Evolutionary conservation across 2,797 vertebrate species (phyloP).

Genomic region (Apodemus agrarius): DNA sequence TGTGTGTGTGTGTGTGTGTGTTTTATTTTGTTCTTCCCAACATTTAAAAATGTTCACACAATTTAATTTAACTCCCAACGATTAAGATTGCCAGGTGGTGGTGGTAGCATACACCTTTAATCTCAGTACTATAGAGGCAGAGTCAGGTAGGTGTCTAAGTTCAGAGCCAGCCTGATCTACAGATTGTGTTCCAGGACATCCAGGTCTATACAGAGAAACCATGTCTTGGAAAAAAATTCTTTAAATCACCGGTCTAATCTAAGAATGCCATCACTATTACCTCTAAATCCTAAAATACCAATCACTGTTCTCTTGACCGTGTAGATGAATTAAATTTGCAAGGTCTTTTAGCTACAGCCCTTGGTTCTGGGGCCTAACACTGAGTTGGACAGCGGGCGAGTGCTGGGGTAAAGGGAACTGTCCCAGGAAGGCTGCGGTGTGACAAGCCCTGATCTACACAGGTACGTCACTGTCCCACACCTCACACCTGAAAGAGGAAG

Average conservation of each 20-base stretch:
- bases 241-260: neutral
- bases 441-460: neutral
- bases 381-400: neutral
- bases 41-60: neutral
- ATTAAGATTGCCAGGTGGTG: neutral
- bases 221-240: neutral
- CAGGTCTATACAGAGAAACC: neutral
- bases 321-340: constrained; percentile 13
- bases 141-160: neutral
- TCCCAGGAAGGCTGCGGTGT: neutral
- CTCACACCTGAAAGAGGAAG: constrained; percentile 38
- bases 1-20: too few species aligned
- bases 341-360: neutral
- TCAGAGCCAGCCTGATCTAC: neutral
- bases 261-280: neutral
- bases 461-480: neutral
- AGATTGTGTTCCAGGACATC: neutral
- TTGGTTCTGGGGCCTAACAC: neutral
- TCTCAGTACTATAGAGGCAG: neutral
- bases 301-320: neutral
- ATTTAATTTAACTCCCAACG: neutral
- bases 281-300: constrained; percentile 7
- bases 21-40: constrained; percentile 40
- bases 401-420: neutral
- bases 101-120: neutral